Base-by-base conservation (phyloP, 2,113 vertebrate genomes). In the Hemiprocne comata region DNA sequence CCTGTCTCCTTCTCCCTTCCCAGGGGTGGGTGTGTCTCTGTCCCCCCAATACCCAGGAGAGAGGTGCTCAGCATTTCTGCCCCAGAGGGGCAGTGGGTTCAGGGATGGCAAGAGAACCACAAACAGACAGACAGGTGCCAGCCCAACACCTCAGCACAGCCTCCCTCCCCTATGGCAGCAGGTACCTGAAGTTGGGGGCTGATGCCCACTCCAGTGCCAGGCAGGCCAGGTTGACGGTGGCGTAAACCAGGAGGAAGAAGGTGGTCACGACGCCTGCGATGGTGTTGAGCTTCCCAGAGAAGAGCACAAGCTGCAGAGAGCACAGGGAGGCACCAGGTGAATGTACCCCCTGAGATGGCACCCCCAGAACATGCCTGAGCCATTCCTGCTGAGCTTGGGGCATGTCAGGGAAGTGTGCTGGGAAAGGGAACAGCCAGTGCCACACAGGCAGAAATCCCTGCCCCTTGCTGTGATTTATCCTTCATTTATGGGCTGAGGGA, bases 201-300 rank as follows among this genome's bases (percentile, higher is more conserved):
- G 99, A 99, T 8, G 99, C 99, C 99, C 99, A 99, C 73, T 99
- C 98, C 70, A 99, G 93, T 24, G 99, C 99, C 13, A 99, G 97
- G 81, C 98, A 99, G 79, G 99, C 99, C 97, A 99, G 91, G 73
- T 99, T 99, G 90, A 99, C 98, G 0, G 98, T 98, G 10, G 99
- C 98, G 1, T 99, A 99, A 72, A 99, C 99, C 97, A 99, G 60
- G 71, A 99, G 98, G 96, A 99, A 99, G 98, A 99, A 99, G 83
- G 99, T 99, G 90, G 99, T 99, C 83, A 99, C 99, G 0, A 99
- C 98, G 50, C 98, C 98, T 13, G 99, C 99, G 0, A 99, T 99
- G 94, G 98, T 99, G 98, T 99, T 99, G 81, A 99, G 98, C 95
- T 99, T 98, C 29, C 99, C 99, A 25, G 99, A 98, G 96, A 99